Evolutionary conservation across 2,888 invertebrate species (phyloP), one percentile per base, ranked within the genome.

Genomic region (Drosophila robusta): DNA sequence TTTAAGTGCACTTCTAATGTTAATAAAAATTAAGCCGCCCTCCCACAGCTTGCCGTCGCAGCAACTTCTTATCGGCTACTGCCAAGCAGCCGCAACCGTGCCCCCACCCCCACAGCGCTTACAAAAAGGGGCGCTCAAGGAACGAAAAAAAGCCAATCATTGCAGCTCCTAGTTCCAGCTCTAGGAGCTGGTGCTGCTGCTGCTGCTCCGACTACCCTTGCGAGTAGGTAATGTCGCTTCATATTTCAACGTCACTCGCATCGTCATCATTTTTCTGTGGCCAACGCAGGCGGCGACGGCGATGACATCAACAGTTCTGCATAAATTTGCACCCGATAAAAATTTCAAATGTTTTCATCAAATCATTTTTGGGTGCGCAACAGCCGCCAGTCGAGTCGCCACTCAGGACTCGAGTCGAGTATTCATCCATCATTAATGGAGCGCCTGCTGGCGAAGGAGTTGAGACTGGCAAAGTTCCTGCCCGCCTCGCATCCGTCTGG

Each of bases 321-420:
- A 89, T 89, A 90, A 90, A 90, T 89, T 89, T 90, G 82, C 90
- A 90, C 86, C 84, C 85, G 84, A 90, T 89, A 90, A 90, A 90
- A 89, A 87, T 83, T 82, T 90, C 86, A 90, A 90, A 90, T 88
- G 88, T 88, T 88, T 86, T 84, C 90, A 84, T 90, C 86, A 79
- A 81, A 78, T 82, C 84, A 82, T 86, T 82, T 88, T 82, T 70
- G 69, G 76, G 45, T 63, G 54, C 52, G 69, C 64, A 65, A 70
- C 76, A 70, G 71, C 55, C 64, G 61, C 62, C 75, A 38, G 57
- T 56, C 41, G 44, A 67, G 49, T 47, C 51, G 50, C 34, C 57
- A 42, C 36, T 36, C 50, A 51, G 14, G 44, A 50, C 16, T 60
- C 57, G 24, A 26, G 36, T 72, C 71, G 74, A 70, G 70, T 68